These are phyloP conservation scores for Tyria jacobaeae DNA, from an alignment of 2,888 invertebrate genomes.

Conservation along the genomic window DNA sequence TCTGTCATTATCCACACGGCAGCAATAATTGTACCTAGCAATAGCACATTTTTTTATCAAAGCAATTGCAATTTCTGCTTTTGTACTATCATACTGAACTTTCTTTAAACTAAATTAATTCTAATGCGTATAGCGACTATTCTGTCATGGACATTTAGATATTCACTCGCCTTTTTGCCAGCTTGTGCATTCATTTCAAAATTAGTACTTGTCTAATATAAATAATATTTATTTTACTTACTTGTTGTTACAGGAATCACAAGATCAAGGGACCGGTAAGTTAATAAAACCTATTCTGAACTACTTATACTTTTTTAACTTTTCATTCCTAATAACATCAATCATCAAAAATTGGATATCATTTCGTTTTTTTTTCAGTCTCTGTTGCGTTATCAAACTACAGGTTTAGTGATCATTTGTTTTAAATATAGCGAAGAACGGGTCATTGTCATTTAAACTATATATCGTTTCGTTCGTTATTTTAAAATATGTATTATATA, in stretches of 20 bases:
- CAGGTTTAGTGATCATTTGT: not conserved
- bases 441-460: not conserved
- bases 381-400: not conserved
- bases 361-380: not conserved
- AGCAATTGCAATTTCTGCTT: constrained; percentile 29
- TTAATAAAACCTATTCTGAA: constrained; percentile 24
- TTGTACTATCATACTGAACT: constrained; percentile 16
- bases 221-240: constrained; percentile 24
- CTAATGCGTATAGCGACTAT: constrained; percentile 5
- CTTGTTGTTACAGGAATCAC: constrained; percentile 78
- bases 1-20: constrained; percentile 23
- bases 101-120: not conserved
- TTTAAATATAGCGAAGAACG: not conserved
- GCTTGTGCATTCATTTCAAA: constrained; percentile 56
- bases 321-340: not conserved
- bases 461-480: too few relatives aligned
- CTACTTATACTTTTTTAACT: not conserved
- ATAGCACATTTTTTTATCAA: constrained; percentile 36
- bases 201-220: constrained; percentile 9
- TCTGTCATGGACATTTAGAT: constrained; percentile 15
- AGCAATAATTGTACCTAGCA: constrained; percentile 30
- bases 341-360: not conserved
- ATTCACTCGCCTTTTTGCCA: constrained; percentile 51
- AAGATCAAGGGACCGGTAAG: constrained; percentile 76
- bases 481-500: not conserved